Evolutionary conservation across 1,140 invertebrate species (phyloP).

Genomic region (Meloidogyne exigua): DNA sequence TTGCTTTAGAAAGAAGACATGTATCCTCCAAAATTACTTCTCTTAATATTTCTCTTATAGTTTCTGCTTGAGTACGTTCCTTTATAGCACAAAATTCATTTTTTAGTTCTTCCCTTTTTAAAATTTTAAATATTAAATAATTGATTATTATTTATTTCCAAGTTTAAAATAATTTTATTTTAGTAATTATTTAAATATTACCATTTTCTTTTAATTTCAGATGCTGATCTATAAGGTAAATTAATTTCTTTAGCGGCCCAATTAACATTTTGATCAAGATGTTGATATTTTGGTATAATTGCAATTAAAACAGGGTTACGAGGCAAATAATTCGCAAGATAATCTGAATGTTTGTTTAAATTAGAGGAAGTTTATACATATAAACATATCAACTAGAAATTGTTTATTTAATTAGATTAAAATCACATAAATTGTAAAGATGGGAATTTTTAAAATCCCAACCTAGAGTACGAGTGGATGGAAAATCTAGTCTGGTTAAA

Average conservation of each 20-base stretch:
- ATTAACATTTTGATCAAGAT: conserved; percentile 17
- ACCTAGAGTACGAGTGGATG: no score
- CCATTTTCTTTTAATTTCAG: conserved; percentile 17
- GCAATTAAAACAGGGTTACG: conserved; percentile 27
- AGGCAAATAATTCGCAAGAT: conserved; percentile 16
- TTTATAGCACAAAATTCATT: not conserved
- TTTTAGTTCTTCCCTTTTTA: conserved; percentile 12
- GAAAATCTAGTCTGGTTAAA: no score
- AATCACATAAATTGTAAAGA: no score
- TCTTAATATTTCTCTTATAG: conserved; percentile 15
- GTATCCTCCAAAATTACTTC: conserved; percentile 21
- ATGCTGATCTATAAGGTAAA: not conserved
- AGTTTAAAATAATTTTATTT: no score
- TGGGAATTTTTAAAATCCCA: no score
- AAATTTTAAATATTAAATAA: not conserved
- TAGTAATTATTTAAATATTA: not conserved
- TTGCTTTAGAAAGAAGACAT: conserved; percentile 6
- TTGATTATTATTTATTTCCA: no score
- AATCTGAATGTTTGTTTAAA: conserved; percentile 4
- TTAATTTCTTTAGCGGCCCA: conserved; percentile 20
- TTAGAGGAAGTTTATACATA: no score
- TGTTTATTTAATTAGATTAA: no score
- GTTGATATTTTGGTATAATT: conserved; percentile 16
- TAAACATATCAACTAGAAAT: no score
- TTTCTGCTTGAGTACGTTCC: conserved; percentile 7